Evolutionary conservation across 2,797 vertebrate species (phyloP), one percentile per base, ranked within the genome.

Genomic region (Garrulus glandarius): DNA sequence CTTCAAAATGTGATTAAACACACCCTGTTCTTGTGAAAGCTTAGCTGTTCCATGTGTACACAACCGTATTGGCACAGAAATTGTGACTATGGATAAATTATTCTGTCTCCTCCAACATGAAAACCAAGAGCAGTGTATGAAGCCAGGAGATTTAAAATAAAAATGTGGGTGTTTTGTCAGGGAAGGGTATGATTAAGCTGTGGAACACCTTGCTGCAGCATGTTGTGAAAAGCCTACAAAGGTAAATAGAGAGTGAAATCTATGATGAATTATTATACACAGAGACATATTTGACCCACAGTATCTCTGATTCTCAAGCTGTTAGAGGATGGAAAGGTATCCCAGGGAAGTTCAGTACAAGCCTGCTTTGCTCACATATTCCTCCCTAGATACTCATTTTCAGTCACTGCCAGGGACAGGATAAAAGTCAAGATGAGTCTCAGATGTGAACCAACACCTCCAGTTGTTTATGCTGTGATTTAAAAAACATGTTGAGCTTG

Each of bases 141-240:
- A 89, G 49, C 21, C 32, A 74, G n/a, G 37, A 71, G 57, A 86
- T 37, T 23, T 26, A 72, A 82, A 90, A 65, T 59, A 69, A 81
- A 75, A 57, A 37, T 3, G 32, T 11, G 70, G 17, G 17, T 39
- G 20, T 1, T 29, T 85, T 61, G 43, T 20, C 69, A 59, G 26
- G n/a, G 23, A 32, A 8, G 2, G 15, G 11, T 53, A 22, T 24
- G 72, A 67, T 53, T 49, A 53, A 77, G 11, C 32, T 37, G n/a
- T 29, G 36, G 69, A 65, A 72, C 15, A 60, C 18, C 39, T 52
- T 15, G 0, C 30, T 80, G 24, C 16, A 88, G 43, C 16, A 41
- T 5, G 10, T 3, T 79, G 32, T 37, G 64, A 44, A 65, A 93
- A 23, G 5, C 61, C 77, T 17, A 77, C 12, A 61, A 29, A 61